phyloP scores from a whole-genome alignment of 1,140 invertebrate species.

The Hyles euphorbiae region DNA sequence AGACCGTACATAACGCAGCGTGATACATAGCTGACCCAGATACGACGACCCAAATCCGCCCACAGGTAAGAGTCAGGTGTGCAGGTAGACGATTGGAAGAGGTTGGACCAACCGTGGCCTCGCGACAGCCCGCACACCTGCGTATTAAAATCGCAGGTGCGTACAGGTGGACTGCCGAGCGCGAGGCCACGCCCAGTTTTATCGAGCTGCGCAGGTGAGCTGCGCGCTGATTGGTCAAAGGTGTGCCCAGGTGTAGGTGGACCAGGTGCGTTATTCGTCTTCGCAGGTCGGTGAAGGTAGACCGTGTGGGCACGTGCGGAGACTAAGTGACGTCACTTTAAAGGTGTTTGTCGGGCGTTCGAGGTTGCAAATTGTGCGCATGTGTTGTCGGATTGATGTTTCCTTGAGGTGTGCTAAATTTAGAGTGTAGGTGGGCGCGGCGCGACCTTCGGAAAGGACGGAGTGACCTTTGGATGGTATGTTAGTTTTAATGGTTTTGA shows the following conservation, averaged over 20 bases:
- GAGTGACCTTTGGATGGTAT: conserved; percentile 1
- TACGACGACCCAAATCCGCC: conserved; percentile 29
- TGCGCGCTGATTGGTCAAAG: conserved; percentile 69
- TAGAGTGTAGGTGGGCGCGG: conserved; percentile 50
- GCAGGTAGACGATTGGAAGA: conserved; percentile 30
- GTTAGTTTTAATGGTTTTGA: too few species aligned
- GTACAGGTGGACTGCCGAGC: conserved; percentile 43
- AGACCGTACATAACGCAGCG: conserved; percentile 14
- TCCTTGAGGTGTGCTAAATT: conserved; percentile 70
- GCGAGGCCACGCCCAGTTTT: conserved; percentile 52
- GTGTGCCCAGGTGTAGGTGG: conserved; percentile 43
- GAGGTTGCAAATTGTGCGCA: conserved; percentile 52
- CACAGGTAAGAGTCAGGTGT: conserved; percentile 36
- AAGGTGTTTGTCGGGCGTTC: too few species aligned
- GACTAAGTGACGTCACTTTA: too few species aligned
- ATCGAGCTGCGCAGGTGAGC: conserved; percentile 69
- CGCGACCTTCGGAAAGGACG: conserved; percentile 28
- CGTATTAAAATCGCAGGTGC: conserved; percentile 36
- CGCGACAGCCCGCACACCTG: conserved; percentile 30
- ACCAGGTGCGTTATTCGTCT: conserved; percentile 27
- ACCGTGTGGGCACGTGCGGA: conserved; percentile 10
- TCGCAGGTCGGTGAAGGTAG: not conserved
- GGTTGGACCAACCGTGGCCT: conserved; percentile 35
- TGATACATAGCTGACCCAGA: conserved; percentile 4
- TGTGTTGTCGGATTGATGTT: conserved; percentile 71